These are phyloP conservation scores for Syngnathus scovelli DNA, from an alignment of 2,113 vertebrate genomes.

Conservation along the genomic window DNA sequence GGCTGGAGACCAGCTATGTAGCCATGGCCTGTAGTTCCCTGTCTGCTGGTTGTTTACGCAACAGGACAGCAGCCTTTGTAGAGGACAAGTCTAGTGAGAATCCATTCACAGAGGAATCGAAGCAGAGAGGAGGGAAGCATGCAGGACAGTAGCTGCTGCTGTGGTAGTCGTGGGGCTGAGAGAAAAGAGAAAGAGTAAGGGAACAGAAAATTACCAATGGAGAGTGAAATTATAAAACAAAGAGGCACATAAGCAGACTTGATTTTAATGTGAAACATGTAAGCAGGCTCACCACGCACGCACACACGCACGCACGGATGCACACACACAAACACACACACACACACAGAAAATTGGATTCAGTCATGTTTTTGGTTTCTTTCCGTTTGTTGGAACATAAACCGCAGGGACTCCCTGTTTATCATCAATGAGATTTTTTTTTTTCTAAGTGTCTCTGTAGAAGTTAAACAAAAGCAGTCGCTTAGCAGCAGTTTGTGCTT, in stretches of 20 bases:
- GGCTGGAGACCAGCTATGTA: slow-evolving; percentile 23
- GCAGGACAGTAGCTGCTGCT: not conserved
- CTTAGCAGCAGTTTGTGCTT: slow-evolving; percentile 2
- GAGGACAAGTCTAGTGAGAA: slow-evolving; percentile 56
- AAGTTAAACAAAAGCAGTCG: not conserved
- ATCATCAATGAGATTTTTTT: slow-evolving; percentile 22
- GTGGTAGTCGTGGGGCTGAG: not conserved
- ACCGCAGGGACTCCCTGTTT: slow-evolving; percentile 17
- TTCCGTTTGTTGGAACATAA: slow-evolving; percentile 18
- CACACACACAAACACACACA: not conserved
- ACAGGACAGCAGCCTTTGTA: slow-evolving; percentile 44
- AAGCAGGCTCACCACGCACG: not conserved
- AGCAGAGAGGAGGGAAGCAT: slow-evolving; percentile 5
- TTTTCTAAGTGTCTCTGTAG: slow-evolving; percentile 17
- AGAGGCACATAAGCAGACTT: not conserved
- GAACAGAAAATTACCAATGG: not conserved
- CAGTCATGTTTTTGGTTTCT: slow-evolving; percentile 13
- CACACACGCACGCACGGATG: not conserved
- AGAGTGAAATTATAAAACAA: not conserved
- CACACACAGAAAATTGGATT: slow-evolving; percentile 11
- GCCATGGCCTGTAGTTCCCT: slow-evolving; percentile 26
- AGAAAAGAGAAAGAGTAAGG: slow-evolving; percentile 3
- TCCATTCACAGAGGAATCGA: slow-evolving; percentile 42
- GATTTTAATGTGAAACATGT: not conserved
- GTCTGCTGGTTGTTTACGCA: slow-evolving; percentile 43